phyloP scores from a whole-genome alignment of 2,797 vertebrate species.

The Lycodopsis pacificus region DNA sequence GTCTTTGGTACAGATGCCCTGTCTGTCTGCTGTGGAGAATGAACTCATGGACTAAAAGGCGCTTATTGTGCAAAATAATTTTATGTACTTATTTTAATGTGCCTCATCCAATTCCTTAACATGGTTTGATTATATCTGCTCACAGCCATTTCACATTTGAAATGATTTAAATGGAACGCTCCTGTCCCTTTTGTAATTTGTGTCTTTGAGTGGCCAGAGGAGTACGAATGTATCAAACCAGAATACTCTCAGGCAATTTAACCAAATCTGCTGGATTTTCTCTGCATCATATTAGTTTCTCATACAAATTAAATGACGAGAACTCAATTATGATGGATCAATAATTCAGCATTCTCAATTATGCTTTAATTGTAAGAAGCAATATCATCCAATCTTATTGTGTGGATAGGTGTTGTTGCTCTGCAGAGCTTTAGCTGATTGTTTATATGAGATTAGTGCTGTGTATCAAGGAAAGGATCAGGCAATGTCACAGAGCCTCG shows the following conservation, averaged over 20 bases:
- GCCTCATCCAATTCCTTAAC: slow-evolving; percentile 79
- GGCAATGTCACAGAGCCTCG: slow-evolving; percentile 78
- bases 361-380: slow-evolving; percentile 82
- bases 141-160: slow-evolving; percentile 64
- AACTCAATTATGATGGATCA: slow-evolving; percentile 81
- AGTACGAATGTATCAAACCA: slow-evolving; percentile 58
- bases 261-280: slow-evolving; percentile 71
- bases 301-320: slow-evolving; percentile 77
- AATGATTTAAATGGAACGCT: slow-evolving; percentile 62
- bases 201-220: slow-evolving; percentile 60
- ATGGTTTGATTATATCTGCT: slow-evolving; percentile 75
- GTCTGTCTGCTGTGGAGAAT: slow-evolving; percentile 77
- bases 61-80: slow-evolving; percentile 77
- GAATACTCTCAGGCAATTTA: slow-evolving; percentile 66
- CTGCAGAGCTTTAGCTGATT: slow-evolving; percentile 80
- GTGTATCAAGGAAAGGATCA: slow-evolving; percentile 80
- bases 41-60: slow-evolving; percentile 77
- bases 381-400: slow-evolving; percentile 81
- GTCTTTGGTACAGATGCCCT: slow-evolving; percentile 82
- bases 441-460: slow-evolving; percentile 81
- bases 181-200: slow-evolving; percentile 54
- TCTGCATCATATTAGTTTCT: slow-evolving; percentile 73
- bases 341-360: slow-evolving; percentile 83
- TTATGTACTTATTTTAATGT: slow-evolving; percentile 77
- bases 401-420: slow-evolving; percentile 78